Evolutionary conservation across 2,888 invertebrate genomes (phyloP), one percentile per base, ranked within the genome.

Genomic region (Eutolmus rufibarbis): DNA sequence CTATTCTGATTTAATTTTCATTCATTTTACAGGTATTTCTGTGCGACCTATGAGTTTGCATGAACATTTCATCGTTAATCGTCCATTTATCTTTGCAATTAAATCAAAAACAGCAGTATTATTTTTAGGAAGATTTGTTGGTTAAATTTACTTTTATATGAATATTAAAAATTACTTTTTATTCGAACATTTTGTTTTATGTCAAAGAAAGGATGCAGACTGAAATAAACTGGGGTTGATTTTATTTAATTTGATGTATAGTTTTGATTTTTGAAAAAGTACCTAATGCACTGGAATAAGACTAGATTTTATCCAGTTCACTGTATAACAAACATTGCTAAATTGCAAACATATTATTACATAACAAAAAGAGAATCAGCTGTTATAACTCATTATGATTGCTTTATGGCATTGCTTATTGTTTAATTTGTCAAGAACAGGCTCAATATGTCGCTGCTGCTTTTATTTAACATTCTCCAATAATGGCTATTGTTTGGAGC

Each of bases 101-200:
- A 81, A 56, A 56, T 81, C 81, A 31, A 81, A 56, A 4, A 31
- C 81, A 81, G 56, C 81, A 1, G 51, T 81, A 2, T 56, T 81
- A 56, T 81, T 81, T n/a, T 51, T 56, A 7, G 81, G 81, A 28
- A 81, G 81, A 51, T 81, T 56, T 51, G 16, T 81, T 19, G n/a
- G 14, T 19, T 81, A 31, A 81, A 31, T 51, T 34, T 9, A 7
- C n/a, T 14, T 37, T 77, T 16, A 37, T 37, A 16, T 34, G 9
- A 51, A 51, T 51, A 51, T 19, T 51, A 1, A n/a, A 51, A 40
- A 7, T 8, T 14, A 16, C 23, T 28, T 74, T 34, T 12, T 34
- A 31, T 14, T 34, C 34, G 16, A 14, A 19, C 16, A 28, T 31
- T 74, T 74, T 12, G 2, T 43, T 43, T 3, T 43, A 12, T 43